Conservation (phyloP, 2,888 invertebrate species). For the Phorcus lineatus region DNA sequence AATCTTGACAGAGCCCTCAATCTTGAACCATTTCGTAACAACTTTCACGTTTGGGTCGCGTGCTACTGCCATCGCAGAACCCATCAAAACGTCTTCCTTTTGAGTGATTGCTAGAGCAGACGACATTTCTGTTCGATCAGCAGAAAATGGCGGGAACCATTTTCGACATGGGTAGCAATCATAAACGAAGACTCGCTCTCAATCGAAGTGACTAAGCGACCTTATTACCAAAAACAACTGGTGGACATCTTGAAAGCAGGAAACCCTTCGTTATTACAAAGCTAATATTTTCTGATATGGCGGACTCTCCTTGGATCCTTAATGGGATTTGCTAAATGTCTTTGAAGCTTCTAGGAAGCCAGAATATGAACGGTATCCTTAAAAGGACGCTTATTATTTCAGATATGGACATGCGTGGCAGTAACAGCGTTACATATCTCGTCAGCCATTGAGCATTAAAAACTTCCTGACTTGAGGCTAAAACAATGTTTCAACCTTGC, state of each 20-base stretch:
- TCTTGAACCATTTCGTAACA: slow-evolving; percentile 5
- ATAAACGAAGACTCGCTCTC: background rate
- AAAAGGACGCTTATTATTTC: too few species aligned
- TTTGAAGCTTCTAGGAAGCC: too few species aligned
- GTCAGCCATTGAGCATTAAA: too few species aligned
- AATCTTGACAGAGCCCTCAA: slow-evolving; percentile 7
- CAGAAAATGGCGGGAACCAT: background rate
- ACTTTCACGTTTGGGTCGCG: background rate
- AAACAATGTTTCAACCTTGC: too few species aligned
- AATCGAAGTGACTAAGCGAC: background rate
- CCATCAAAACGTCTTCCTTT: background rate
- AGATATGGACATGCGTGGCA: too few species aligned
- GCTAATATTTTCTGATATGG: too few species aligned
- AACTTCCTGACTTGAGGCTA: too few species aligned
- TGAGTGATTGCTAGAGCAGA: slow-evolving; percentile 5
- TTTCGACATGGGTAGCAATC: background rate
- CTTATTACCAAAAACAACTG: background rate
- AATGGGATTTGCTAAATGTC: too few species aligned
- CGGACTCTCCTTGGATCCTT: too few species aligned
- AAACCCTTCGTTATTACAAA: background rate
- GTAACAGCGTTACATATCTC: too few species aligned
- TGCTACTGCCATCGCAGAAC: background rate
- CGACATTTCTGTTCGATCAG: slow-evolving; percentile 5
- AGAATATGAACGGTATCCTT: too few species aligned
- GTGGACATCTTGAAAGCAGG: background rate